Evolutionary conservation across 2,888 invertebrate species (phyloP).

Genomic region (Ommatoiulus sabulosus): DNA sequence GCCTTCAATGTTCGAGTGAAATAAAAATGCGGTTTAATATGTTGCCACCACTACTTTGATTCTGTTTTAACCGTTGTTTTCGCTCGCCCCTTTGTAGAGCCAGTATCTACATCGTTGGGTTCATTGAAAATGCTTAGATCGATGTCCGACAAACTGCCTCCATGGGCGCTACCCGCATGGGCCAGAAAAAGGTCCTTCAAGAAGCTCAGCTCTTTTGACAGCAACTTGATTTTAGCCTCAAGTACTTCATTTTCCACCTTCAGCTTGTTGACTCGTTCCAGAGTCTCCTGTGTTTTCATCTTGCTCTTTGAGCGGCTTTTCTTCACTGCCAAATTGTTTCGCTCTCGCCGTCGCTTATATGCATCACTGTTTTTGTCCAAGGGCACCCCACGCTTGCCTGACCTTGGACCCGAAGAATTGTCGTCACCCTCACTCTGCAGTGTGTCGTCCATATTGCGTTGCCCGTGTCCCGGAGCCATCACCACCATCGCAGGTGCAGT

Average conservation of each 20-base stretch:
- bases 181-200: slow-evolving; percentile 84
- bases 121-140: slow-evolving; percentile 62
- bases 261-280: slow-evolving; percentile 79
- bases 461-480: slow-evolving; percentile 44
- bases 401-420: background rate
- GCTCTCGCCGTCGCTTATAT: slow-evolving; percentile 63
- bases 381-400: slow-evolving; percentile 16
- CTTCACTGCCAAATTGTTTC: slow-evolving; percentile 64
- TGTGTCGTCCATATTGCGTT: background rate
- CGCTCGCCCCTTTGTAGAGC: background rate
- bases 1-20: background rate
- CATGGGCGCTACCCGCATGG: slow-evolving; percentile 75
- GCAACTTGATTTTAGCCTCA: slow-evolving; percentile 82
- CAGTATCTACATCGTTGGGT: background rate
- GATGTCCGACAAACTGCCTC: slow-evolving; percentile 64
- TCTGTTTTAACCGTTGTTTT: background rate
- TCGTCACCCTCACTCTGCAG: background rate
- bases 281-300: slow-evolving; percentile 72
- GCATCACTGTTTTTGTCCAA: slow-evolving; percentile 63
- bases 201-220: slow-evolving; percentile 84
- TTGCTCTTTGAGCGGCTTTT: slow-evolving; percentile 64
- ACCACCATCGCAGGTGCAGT: slow-evolving; percentile 39
- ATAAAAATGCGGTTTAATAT: background rate
- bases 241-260: slow-evolving; percentile 83
- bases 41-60: background rate